A percentile compares a stretch with the other conserved stretches of the same genome.
Evolutionary conservation across 2,113 vertebrate genomes (phyloP).

Genomic region (Lampris megalopsis): DNA sequence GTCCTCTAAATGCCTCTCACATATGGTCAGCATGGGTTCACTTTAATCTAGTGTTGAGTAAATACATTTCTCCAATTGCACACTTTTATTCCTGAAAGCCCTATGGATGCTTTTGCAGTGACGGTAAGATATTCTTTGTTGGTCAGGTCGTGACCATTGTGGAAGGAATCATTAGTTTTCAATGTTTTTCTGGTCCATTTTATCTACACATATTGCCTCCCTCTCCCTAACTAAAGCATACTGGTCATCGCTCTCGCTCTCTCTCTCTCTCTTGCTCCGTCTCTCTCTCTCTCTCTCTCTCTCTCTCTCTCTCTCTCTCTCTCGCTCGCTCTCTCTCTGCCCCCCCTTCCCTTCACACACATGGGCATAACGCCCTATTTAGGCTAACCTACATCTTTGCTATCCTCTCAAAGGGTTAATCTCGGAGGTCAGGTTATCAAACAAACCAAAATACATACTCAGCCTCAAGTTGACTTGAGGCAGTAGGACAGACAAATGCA

Average conservation of each 20-base stretch:
- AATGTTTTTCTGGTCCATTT: neutral
- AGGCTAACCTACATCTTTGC: conserved; percentile 23
- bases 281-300: neutral
- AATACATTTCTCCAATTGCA: conserved; percentile 48
- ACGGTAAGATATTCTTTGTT: conserved; percentile 37
- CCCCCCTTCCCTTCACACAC: neutral
- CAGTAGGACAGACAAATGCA: neutral
- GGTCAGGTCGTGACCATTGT: conserved; percentile 10
- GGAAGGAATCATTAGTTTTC: neutral
- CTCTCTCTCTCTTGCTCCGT: neutral
- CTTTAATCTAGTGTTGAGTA: conserved; percentile 50
- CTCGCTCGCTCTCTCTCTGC: too few relatives aligned
- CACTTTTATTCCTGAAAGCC: neutral
- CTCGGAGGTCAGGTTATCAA: conserved; percentile 60
- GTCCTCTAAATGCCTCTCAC: conserved; percentile 48
- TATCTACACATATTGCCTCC: neutral
- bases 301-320: too few relatives aligned
- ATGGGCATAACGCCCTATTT: neutral
- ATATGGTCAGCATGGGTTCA: conserved; percentile 45
- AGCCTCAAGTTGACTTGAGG: neutral
- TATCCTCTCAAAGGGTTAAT: conserved; percentile 54
- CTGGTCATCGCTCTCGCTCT: neutral
- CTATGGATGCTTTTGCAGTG: neutral
- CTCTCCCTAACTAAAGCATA: neutral
- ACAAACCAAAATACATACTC: conserved; percentile 51